A percentile compares a stretch with the other conserved stretches of the same genome.
These are phyloP conservation scores for Oscheius onirici DNA, from an alignment of 2,888 invertebrate genomes.

Conservation along the genomic window DNA sequence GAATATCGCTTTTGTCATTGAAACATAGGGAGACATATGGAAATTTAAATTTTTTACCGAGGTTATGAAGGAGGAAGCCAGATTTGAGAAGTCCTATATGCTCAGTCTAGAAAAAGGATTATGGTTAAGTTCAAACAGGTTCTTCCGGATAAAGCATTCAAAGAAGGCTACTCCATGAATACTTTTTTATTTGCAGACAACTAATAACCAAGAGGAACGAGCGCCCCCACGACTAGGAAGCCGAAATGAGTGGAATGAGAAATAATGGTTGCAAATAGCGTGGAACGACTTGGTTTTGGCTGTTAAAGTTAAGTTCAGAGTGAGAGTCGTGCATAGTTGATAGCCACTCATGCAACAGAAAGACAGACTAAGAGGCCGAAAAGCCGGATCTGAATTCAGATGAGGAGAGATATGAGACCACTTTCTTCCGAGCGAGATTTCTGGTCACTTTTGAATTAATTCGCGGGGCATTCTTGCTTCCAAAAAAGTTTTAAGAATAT, in stretches of 20 bases:
- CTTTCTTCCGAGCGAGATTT: background rate
- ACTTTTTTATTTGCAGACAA: slow-evolving; percentile 5
- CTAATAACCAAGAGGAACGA: background rate
- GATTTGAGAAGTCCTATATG: no score
- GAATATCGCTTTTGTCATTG: no score
- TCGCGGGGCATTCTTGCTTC: background rate
- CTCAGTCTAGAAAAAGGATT: no score
- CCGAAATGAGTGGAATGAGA: background rate
- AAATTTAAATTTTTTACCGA: no score
- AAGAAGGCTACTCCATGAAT: background rate
- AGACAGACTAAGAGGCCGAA: slow-evolving; percentile 22
- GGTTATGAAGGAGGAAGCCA: no score
- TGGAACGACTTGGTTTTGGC: slow-evolving; percentile 4
- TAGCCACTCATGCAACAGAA: slow-evolving; percentile 14
- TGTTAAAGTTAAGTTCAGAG: slow-evolving; percentile 23
- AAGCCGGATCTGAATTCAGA: slow-evolving; percentile 10
- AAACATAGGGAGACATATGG: no score
- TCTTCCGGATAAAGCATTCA: background rate
- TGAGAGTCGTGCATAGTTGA: slow-evolving; percentile 24
- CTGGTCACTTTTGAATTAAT: slow-evolving; percentile 14
- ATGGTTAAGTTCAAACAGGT: no score
- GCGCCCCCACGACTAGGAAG: background rate
- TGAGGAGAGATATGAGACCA: background rate
- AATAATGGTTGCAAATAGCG: background rate
- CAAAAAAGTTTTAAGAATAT: no score